phyloP scores from a whole-genome alignment of 2,888 invertebrate genomes.

The Polyommatus icarus region DNA sequence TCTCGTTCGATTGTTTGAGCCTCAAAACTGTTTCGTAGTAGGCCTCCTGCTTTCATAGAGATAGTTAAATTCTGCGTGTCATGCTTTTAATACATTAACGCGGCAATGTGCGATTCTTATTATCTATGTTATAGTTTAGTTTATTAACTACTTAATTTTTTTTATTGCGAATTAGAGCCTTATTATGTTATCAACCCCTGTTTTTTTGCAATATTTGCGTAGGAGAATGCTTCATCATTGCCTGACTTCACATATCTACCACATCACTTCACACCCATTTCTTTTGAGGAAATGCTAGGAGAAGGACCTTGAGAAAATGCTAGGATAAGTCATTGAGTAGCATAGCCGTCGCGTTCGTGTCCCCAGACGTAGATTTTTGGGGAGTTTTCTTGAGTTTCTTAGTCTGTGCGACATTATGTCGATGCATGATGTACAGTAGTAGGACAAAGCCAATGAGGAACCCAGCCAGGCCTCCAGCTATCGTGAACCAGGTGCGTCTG shows the following conservation, averaged over 20 bases:
- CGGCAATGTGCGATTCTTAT: not conserved
- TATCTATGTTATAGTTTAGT: not conserved
- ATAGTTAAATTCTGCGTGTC: not conserved
- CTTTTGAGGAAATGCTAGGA: slow-evolving; percentile 41
- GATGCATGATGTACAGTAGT: slow-evolving; percentile 71
- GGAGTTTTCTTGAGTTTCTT: slow-evolving; percentile 43
- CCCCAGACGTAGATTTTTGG: slow-evolving; percentile 54
- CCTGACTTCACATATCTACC: not conserved
- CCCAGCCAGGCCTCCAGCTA: slow-evolving; percentile 68
- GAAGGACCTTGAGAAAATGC: slow-evolving; percentile 34
- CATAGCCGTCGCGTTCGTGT: slow-evolving; percentile 56
- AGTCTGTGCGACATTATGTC: slow-evolving; percentile 70
- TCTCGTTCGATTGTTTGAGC: no score
- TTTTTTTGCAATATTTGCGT: not conserved
- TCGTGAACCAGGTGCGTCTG: slow-evolving; percentile 71
- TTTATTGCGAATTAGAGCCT: not conserved
- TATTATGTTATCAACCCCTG: not conserved
- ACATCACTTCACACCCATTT: slow-evolving; percentile 39
- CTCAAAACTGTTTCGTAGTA: no score
- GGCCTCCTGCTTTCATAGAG: not conserved
- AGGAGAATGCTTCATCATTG: not conserved
- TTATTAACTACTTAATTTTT: not conserved
- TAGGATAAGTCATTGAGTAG: slow-evolving; percentile 57
- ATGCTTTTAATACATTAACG: not conserved
- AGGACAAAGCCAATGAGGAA: slow-evolving; percentile 72